phyloP scores from a whole-genome alignment of 2,113 vertebrate species.

The Tichodroma muraria region DNA sequence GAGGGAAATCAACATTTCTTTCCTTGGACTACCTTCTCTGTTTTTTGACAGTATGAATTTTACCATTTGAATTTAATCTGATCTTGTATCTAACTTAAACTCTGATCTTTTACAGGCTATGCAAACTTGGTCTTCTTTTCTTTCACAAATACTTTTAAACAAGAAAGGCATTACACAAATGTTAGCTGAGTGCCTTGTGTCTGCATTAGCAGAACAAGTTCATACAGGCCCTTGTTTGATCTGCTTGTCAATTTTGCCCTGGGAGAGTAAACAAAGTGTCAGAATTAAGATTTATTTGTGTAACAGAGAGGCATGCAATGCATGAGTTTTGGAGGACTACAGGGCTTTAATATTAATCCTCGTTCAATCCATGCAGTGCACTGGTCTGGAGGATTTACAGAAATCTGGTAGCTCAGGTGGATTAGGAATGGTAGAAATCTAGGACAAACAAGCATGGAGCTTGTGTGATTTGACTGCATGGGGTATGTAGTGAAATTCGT shows the following conservation, averaged over 20 bases:
- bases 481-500: background rate
- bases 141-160: background rate
- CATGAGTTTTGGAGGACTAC: background rate
- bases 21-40: background rate
- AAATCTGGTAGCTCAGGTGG: background rate
- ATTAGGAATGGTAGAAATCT: background rate
- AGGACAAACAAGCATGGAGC: background rate
- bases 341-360: background rate
- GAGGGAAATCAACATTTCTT: background rate
- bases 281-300: background rate
- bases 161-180: background rate
- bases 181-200: background rate
- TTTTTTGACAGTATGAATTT: background rate
- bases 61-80: background rate
- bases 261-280: background rate
- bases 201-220: background rate
- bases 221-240: background rate
- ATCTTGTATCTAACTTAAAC: background rate
- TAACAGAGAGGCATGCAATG: background rate
- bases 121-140: background rate
- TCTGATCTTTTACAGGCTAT: background rate
- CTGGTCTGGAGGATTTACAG: background rate
- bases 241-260: background rate
- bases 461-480: background rate
- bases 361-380: background rate